These are phyloP conservation scores for Papilio gigon DNA, from an alignment of 2,888 invertebrate genomes.

Conservation along the genomic window DNA sequence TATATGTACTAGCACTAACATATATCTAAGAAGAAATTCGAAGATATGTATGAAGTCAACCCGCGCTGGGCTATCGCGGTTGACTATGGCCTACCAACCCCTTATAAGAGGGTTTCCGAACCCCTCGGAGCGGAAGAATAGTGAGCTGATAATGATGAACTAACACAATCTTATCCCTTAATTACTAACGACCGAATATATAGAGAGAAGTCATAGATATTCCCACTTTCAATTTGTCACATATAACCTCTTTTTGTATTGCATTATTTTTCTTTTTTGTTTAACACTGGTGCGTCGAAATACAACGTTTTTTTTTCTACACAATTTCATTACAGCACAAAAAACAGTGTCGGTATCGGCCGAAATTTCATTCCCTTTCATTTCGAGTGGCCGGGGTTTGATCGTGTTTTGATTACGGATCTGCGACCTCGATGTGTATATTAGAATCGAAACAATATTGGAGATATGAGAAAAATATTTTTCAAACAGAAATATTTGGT, in stretches of 20 bases:
- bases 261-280: neutral
- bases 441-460: slow-evolving; percentile 30
- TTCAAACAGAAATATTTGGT: slow-evolving; percentile 9
- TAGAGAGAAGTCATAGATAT: neutral
- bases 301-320: slow-evolving; percentile 2
- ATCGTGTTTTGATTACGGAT: slow-evolving; percentile 36
- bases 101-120: too few relatives aligned
- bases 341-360: slow-evolving; percentile 11
- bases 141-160: too few relatives aligned
- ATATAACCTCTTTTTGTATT: neutral
- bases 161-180: too few relatives aligned
- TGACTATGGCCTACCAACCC: too few relatives aligned
- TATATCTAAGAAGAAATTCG: too few relatives aligned
- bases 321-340: slow-evolving; percentile 27
- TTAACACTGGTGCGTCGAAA: neutral
- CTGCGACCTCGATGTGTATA: slow-evolving; percentile 29
- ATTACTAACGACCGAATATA: too few relatives aligned
- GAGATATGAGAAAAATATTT: slow-evolving; percentile 22
- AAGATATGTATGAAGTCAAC: too few relatives aligned
- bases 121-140: too few relatives aligned
- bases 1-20: too few relatives aligned
- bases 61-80: too few relatives aligned
- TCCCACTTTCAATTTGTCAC: neutral
- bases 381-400: slow-evolving; percentile 23
- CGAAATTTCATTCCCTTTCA: slow-evolving; percentile 23